Percentiles rank a stretch among this genome's conserved stretches.
Conservation (phyloP, 2,113 vertebrate genomes). For the Urocitellus parryii region DNA sequence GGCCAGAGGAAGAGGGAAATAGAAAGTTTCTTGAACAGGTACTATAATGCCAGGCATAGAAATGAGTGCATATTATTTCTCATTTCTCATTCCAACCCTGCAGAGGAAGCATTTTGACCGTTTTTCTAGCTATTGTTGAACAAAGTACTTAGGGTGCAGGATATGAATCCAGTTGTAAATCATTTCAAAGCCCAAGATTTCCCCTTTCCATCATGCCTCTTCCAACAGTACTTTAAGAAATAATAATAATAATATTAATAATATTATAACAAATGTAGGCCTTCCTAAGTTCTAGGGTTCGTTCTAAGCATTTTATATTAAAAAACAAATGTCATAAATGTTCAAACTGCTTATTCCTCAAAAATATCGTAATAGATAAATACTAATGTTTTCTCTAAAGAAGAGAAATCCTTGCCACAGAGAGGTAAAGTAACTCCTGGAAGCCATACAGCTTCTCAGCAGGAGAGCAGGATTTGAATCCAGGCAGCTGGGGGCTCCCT, state of each 20-base stretch:
- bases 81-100: background rate
- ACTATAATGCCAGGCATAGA: background rate
- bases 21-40: background rate
- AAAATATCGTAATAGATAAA: background rate
- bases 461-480: background rate
- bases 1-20: background rate
- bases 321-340: background rate
- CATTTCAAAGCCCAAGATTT: conserved; percentile 5
- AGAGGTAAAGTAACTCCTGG: background rate
- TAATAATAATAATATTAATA: background rate
- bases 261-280: background rate
- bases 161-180: background rate
- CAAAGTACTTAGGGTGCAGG: background rate
- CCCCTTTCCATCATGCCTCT: background rate
- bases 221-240: background rate
- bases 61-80: background rate
- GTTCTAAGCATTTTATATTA: background rate
- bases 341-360: conserved; percentile 19
- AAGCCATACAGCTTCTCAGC: background rate
- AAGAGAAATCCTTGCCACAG: background rate
- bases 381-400: background rate
- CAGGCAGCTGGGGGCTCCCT: background rate
- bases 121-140: background rate
- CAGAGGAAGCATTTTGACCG: background rate
- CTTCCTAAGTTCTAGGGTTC: conserved; percentile 6